phyloP scores from a whole-genome alignment of 2,797 vertebrate species.

The Amniataba percoides region DNA sequence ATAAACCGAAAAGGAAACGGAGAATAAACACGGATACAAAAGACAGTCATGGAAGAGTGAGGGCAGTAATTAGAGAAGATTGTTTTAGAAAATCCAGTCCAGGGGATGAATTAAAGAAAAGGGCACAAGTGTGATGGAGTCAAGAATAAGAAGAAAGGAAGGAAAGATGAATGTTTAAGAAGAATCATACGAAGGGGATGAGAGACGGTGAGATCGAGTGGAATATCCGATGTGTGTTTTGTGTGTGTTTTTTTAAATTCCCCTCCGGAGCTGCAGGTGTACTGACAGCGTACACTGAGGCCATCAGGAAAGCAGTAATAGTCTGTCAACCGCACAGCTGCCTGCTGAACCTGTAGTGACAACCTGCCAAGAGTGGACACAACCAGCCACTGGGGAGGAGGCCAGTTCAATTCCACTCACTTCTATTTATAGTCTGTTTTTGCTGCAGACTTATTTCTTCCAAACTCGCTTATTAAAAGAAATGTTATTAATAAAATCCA shows the following conservation, averaged over 20 bases:
- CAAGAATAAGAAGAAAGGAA: neutral
- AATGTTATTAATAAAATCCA: neutral
- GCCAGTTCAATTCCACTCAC: conserved; percentile 12
- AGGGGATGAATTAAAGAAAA: neutral
- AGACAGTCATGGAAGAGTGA: neutral
- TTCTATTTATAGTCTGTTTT: conserved; percentile 16
- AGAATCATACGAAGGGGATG: neutral
- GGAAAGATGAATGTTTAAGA: conserved; percentile 13
- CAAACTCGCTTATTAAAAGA: conserved; percentile 1
- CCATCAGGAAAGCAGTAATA: conserved; percentile 59
- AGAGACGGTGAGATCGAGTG: conserved; percentile 19
- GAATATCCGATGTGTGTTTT: conserved; percentile 27
- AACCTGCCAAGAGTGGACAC: conserved; percentile 54
- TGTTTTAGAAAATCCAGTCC: neutral
- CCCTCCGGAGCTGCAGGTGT: conserved; percentile 38
- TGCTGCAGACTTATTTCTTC: conserved; percentile 1
- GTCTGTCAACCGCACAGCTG: conserved; percentile 63
- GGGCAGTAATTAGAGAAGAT: neutral
- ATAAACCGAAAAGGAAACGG: no score
- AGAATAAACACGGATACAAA: neutral
- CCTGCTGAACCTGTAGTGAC: conserved; percentile 54
- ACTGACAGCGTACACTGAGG: conserved; percentile 54
- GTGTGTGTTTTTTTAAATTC: no score
- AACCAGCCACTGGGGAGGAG: conserved; percentile 34
- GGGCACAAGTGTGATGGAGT: no score